phyloP scores from a whole-genome alignment of 2,888 invertebrate species.

The Ormyrus thymus region DNA sequence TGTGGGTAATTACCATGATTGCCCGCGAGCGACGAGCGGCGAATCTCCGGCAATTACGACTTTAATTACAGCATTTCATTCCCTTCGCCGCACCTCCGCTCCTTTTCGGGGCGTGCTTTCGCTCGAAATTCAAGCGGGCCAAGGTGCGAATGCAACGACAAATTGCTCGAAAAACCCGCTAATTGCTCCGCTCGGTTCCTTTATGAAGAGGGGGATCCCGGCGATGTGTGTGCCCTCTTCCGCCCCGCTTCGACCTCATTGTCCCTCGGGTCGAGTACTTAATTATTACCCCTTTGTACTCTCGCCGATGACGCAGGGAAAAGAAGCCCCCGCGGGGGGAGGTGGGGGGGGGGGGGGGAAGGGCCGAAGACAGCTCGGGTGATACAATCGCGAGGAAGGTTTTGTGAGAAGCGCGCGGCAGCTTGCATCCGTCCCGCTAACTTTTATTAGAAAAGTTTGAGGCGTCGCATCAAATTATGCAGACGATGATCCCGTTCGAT shows the following conservation, averaged over 20 bases:
- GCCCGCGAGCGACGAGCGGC: conserved; percentile 59
- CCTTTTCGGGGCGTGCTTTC: too few species aligned
- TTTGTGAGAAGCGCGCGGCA: neutral
- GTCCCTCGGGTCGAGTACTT: neutral
- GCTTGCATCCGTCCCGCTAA: conserved; percentile 55
- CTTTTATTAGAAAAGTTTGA: conserved; percentile 67
- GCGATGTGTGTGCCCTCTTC: neutral
- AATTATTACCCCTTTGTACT: conserved; percentile 14
- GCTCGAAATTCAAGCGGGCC: conserved; percentile 9
- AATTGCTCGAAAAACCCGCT: conserved; percentile 50
- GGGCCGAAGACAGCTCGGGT: too few species aligned
- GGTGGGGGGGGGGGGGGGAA: too few species aligned
- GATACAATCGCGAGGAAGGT: neutral
- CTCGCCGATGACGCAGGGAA: neutral
- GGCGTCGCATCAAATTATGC: conserved; percentile 61
- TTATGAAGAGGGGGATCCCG: neutral
- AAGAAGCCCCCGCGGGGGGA: too few species aligned
- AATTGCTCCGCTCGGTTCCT: conserved; percentile 20
- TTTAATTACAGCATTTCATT: conserved; percentile 64
- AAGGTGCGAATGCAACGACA: conserved; percentile 34
- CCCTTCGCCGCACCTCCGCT: conserved; percentile 3
- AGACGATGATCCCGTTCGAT: conserved; percentile 59
- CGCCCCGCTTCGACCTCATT: neutral
- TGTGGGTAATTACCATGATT: conserved; percentile 70
- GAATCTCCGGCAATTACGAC: conserved; percentile 68